phyloP scores from a whole-genome alignment of 2,888 invertebrate genomes.

The Philopedon plagiatum region DNA sequence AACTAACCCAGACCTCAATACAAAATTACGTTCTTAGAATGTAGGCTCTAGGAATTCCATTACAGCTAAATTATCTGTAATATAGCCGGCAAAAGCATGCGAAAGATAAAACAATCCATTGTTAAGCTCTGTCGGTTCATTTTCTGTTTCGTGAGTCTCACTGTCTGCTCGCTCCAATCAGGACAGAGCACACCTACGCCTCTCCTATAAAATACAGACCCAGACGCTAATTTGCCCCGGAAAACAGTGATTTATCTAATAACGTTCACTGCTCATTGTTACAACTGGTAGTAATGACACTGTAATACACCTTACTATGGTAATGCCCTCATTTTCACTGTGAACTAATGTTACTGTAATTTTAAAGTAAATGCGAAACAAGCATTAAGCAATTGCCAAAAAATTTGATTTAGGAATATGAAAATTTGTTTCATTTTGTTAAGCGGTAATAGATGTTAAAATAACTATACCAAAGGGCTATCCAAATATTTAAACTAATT shows the following conservation, averaged over 20 bases:
- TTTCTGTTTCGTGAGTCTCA: conserved; percentile 45
- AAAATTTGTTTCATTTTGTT: too few species aligned
- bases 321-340: conserved; percentile 31
- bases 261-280: conserved; percentile 60
- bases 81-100: conserved; percentile 28
- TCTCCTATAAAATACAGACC: conserved; percentile 55
- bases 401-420: too few species aligned
- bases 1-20: conserved; percentile 1
- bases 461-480: too few species aligned
- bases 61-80: conserved; percentile 31
- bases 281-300: conserved; percentile 60
- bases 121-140: conserved; percentile 38
- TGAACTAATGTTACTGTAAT: background rate
- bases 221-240: conserved; percentile 62
- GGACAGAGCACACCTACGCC: conserved; percentile 54
- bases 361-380: too few species aligned
- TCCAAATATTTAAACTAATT: too few species aligned
- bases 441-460: too few species aligned
- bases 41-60: conserved; percentile 19
- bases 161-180: conserved; percentile 46
- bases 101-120: conserved; percentile 36
- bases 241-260: conserved; percentile 65
- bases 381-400: too few species aligned
- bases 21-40: conserved; percentile 2
- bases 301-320: conserved; percentile 37